Base-by-base conservation (phyloP, 2,113 vertebrate genomes). In the Salvator merianae region DNA sequence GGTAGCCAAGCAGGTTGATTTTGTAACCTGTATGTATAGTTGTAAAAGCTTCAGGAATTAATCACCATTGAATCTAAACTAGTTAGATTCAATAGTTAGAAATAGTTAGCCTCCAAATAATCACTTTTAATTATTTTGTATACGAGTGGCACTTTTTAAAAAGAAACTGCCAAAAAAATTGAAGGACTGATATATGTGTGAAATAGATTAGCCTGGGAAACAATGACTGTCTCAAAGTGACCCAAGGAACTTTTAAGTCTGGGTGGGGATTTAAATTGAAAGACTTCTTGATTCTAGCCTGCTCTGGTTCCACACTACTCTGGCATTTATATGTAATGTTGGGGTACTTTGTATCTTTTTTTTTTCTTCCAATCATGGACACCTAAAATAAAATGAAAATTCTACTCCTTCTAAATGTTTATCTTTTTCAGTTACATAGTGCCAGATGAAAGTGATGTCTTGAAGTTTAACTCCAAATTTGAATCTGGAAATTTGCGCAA, bases 401-500 rank as follows among this genome's bases (percentile, higher is more conserved):
- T 89, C 36, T 78, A 0, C 65, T 4, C 81, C 7, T 81, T 74
- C 6, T 90, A 88, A 88, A 91, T 40, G 20, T 75, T 81, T 66
- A 79, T 7, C 69, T 79, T 24, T 93, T 89, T 43, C 26, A 99
- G 98, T 92, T 98, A 87, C 84, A 91, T 93, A 14, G 79, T 97
- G 83, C 95, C 97, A 86, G 97, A 99, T 80, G 96, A 96, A 66
- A 96, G 96, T 65, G 98, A 98, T 88, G 93, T 97, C 76, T 95
- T 99, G 92, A 99, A 97, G 93, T 99, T 99, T 94, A 99, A 99
- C 94, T 99, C 98, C 36, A 98, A 97, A 95, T 99, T 99, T 95
- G 99, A 99, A 94, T 99, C 98, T 85, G 99, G 99, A 80, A 99
- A 99, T 92, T 94, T 99, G 50, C 97, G 98, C 88, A 99, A 99